phyloP scores from a whole-genome alignment of 1,140 invertebrate species.

The Subanguina moxae region DNA sequence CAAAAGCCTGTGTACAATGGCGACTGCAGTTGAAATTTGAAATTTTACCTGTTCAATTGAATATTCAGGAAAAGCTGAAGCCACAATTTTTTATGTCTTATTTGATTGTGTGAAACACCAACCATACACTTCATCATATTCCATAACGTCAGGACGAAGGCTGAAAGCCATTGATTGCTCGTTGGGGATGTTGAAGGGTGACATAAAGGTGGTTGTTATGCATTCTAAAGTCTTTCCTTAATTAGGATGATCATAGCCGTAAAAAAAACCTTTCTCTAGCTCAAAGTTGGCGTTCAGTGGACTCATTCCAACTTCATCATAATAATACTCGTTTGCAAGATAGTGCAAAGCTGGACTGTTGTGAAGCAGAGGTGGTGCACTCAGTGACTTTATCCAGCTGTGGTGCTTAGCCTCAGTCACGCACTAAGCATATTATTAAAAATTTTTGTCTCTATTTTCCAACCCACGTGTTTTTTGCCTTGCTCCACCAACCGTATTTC shows the following conservation, averaged over 20 bases:
- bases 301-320: slow-evolving; percentile 62
- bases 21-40: no score
- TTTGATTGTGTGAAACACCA: no score
- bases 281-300: slow-evolving; percentile 38
- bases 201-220: slow-evolving; percentile 36
- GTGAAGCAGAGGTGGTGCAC: slow-evolving; percentile 56
- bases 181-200: slow-evolving; percentile 59
- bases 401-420: slow-evolving; percentile 39
- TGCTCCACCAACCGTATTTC: no score
- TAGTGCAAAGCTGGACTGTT: slow-evolving; percentile 61
- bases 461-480: no score
- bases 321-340: slow-evolving; percentile 59
- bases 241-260: slow-evolving; percentile 23
- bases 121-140: slow-evolving; percentile 58
- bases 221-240: slow-evolving; percentile 23
- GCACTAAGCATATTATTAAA: slow-evolving; percentile 9
- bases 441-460: no score
- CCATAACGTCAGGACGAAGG: slow-evolving; percentile 61
- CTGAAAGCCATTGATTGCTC: slow-evolving; percentile 57
- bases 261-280: slow-evolving; percentile 21
- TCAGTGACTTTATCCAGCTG: slow-evolving; percentile 55
- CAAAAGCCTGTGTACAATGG: no score
- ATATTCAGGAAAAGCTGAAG: slow-evolving; percentile 59
- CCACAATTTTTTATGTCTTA: no score
- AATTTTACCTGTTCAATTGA: slow-evolving; percentile 47